Base-by-base conservation (phyloP, 2,888 invertebrate species). In the Pyrochroa serraticornis region DNA sequence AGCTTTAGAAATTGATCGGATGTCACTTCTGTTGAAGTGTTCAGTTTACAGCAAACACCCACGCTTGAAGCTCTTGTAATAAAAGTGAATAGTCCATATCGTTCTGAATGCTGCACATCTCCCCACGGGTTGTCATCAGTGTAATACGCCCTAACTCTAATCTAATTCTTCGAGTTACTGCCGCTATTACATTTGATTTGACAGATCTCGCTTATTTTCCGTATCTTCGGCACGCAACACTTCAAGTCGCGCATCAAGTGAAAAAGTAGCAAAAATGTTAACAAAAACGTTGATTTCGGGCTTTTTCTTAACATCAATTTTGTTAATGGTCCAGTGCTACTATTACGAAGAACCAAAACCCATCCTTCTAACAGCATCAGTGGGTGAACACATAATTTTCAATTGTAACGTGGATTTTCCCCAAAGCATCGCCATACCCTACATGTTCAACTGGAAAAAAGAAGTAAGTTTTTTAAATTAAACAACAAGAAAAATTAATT, bases 381-480 rank as follows among this genome's bases (percentile, higher is more conserved):
- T 92, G 50, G 92, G 92, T 30, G 91, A 91, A 65, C 86, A 86
- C 73, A 89, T 88, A 51, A 86, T 92, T 66, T 87, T 93, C 79
- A 88, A 91, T 82, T 93, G 93, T 80, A 88, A 89, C 70, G 87
- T 95, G 70, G 91, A 93, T 80, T 95, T 93, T 79, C 92, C 93
- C 62, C 91, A 92, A 77, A 90, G 90, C 73, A 87, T 89, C 74
- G 88, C 89, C 71, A 91, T 93, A 70, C 92, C 93, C 6, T 94
- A 93, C 79, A 88, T 91, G 71, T 84, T 96, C 54, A 88, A 91
- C 75, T 96, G 95, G 95, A 92, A 89, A 74, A 93, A 93, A 81
- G 91, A 91, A 76, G 93, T 93, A 82, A 89, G 90, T 81, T 65
- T 56, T 22, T 30, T 47, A 9, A 34, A 12, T 34, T 51, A 12